A percentile compares a stretch with the other conserved stretches of the same genome.
These are phyloP conservation scores for Aleiodes testaceus DNA, from an alignment of 2,888 invertebrate species.

Conservation along the genomic window DNA sequence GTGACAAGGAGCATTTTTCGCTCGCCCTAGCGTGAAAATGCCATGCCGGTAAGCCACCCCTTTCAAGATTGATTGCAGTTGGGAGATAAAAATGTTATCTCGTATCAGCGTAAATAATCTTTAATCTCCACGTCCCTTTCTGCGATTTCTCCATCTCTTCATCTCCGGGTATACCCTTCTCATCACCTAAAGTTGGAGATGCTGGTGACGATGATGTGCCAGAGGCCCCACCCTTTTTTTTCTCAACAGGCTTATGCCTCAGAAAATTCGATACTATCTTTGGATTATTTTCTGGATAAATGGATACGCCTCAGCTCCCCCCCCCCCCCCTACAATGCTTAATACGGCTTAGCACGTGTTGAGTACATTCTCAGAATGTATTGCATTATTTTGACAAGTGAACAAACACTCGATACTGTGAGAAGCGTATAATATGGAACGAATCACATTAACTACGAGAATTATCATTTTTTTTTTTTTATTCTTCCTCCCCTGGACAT, in stretches of 20 bases:
- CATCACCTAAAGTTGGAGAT: constrained; percentile 16
- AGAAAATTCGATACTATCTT: constrained; percentile 56
- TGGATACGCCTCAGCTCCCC: constrained; percentile 55
- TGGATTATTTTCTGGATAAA: constrained; percentile 72
- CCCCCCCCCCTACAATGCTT: constrained; percentile 46
- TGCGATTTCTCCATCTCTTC: constrained; percentile 31
- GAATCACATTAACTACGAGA: constrained; percentile 44
- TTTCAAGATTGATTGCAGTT: constrained; percentile 64
- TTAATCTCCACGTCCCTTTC: constrained; percentile 59
- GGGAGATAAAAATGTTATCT: constrained; percentile 70
- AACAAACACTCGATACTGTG: constrained; percentile 24
- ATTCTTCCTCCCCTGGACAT: neutral
- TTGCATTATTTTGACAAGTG: constrained; percentile 7
- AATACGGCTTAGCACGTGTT: constrained; percentile 59
- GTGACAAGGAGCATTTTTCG: constrained; percentile 70
- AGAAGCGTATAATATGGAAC: constrained; percentile 54
- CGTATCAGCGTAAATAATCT: constrained; percentile 70
- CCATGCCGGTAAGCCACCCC: constrained; percentile 59
- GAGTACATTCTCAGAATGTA: constrained; percentile 55
- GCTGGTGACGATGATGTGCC: constrained; percentile 30
- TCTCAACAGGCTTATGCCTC: constrained; percentile 44
- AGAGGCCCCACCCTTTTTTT: constrained; percentile 9
- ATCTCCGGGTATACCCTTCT: constrained; percentile 25
- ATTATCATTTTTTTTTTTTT: constrained; percentile 2
- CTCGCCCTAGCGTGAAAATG: constrained; percentile 67